These are phyloP conservation scores for Thysanoteuthis rhombus DNA, from an alignment of 2,888 invertebrate genomes.

Conservation along the genomic window DNA sequence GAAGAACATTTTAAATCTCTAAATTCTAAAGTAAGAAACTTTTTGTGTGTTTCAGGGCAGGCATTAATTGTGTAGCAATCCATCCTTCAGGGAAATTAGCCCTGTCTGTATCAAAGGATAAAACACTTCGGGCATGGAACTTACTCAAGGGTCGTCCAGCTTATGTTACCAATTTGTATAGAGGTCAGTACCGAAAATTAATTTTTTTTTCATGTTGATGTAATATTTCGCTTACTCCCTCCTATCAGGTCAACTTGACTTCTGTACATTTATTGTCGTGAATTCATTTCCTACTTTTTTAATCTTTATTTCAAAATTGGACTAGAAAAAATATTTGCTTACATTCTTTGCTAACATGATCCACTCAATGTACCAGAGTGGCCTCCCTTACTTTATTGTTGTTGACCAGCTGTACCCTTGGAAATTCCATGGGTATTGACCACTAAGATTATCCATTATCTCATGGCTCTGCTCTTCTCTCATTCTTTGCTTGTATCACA, in stretches of 20 bases:
- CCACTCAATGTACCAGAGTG: not conserved
- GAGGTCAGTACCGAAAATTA: conserved; percentile 65
- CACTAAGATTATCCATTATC: too few species aligned
- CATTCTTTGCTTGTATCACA: too few species aligned
- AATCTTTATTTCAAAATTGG: not conserved
- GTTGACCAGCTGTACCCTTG: too few species aligned
- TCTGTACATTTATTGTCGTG: not conserved
- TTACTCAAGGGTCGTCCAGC: conserved; percentile 89
- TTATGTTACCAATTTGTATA: conserved; percentile 86
- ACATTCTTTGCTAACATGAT: not conserved
- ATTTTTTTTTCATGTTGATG: not conserved
- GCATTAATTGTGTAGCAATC: conserved; percentile 79
- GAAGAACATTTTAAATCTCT: not conserved
- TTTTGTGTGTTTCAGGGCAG: conserved; percentile 47
- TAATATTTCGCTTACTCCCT: not conserved
- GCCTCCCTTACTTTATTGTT: too few species aligned
- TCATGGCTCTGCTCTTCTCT: too few species aligned
- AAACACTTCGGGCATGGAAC: conserved; percentile 88
- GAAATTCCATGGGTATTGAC: too few species aligned
- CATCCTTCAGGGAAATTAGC: conserved; percentile 92
- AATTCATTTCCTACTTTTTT: not conserved
- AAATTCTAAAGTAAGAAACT: not conserved
- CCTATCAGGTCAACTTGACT: not conserved
- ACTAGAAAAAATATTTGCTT: not conserved
- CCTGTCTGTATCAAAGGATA: conserved; percentile 85